phyloP scores from a whole-genome alignment of 2,113 vertebrate genomes.

The Myocastor coypus region DNA sequence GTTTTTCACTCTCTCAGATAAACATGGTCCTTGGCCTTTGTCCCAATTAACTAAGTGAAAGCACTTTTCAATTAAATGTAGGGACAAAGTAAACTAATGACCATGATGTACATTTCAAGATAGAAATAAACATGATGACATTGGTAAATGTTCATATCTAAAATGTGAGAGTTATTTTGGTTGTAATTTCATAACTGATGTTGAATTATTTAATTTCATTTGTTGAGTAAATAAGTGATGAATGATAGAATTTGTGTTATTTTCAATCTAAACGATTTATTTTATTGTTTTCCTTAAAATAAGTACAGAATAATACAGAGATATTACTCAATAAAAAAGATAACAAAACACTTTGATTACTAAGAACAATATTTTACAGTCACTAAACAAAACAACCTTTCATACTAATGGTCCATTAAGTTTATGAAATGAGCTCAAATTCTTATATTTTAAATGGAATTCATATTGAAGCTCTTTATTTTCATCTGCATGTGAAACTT shows the following conservation, averaged over 20 bases:
- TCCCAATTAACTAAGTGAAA: not conserved
- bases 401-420: not conserved
- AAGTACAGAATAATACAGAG: conserved; percentile 21
- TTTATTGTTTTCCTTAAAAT: conserved; percentile 36
- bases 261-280: conserved; percentile 53
- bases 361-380: conserved; percentile 1
- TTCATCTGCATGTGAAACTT: not conserved
- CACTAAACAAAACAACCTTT: conserved; percentile 19
- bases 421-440: conserved; percentile 4
- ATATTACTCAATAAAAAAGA: conserved; percentile 6
- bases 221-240: conserved; percentile 37
- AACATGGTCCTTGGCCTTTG: not conserved
- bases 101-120: conserved; percentile 30
- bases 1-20: conserved; percentile 30
- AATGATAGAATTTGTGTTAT: conserved; percentile 15
- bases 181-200: conserved; percentile 7
- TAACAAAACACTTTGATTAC: not conserved
- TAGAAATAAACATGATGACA: conserved; percentile 11
- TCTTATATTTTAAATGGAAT: not conserved
- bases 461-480: not conserved
- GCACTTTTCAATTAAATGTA: conserved; percentile 37
- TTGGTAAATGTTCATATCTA: conserved; percentile 28
- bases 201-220: conserved; percentile 49
- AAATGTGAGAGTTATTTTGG: conserved; percentile 33
- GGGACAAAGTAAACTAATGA: conserved; percentile 40